Evolutionary conservation across 1,140 invertebrate genomes (phyloP), one percentile per base, ranked within the genome.

Genomic region (Aphidius gifuensis): DNA sequence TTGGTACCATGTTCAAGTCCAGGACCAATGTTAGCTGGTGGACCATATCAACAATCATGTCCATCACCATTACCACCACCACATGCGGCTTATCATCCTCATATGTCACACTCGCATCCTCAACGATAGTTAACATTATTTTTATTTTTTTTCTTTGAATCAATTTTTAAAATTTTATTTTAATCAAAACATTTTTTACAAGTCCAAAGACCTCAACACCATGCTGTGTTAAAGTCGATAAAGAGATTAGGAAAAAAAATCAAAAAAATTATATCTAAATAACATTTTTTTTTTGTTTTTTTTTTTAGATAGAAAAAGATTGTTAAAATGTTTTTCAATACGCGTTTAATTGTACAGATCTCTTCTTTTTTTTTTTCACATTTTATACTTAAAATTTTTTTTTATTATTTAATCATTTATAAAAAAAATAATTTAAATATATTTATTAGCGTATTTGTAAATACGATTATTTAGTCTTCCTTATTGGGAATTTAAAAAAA

Each of bases 101-200:
- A 86, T 66, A 85, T 85, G 81, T 83, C 85, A 68, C 85, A 87
- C 75, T 83, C 84, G 61, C 88, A 90, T 74, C 84, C 86, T 49
- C 88, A 90, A 76, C 88, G 89, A 84, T 90, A 88, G 85, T 85
- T 67, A 16, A 16, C 16, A 16, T 16, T 16, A 16, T 61, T 21
- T 45, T 48, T 8, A 21, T 32, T 46, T 39, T 16, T 38, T 23
- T 32, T 43, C 23, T 39, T 21, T 46, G 43, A 42, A 6, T 39
- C n/a, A 16, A 43, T 9, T 46, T 21, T 55, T 44, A 16, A 16
- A 16, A 16, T 32, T 61, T 61, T 21, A n/a, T 53, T 4, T 46
- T 39, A 49, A 49, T 38, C 39, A 23, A 42, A 16, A 53, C 56
- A 63, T 16, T 16, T 16, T 16, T 16, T 16, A 54, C 56, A 58